Evolutionary conservation across 1,140 invertebrate species (phyloP).

Genomic region (Linepithema humile): DNA sequence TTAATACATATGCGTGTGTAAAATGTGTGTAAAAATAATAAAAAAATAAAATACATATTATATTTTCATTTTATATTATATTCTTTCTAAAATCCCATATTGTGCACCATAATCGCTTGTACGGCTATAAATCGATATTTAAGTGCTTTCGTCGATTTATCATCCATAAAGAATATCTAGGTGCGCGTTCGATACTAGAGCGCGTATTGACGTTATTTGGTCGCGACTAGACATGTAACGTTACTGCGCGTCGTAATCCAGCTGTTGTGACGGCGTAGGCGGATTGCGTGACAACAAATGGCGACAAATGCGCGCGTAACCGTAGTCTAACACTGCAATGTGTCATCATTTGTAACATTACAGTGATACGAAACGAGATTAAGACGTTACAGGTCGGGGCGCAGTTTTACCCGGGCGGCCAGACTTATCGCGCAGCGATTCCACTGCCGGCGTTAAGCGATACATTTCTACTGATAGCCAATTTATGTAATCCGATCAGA

Average conservation of each 20-base stretch:
- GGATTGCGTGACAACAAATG: neutral
- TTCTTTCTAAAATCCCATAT: too few species aligned
- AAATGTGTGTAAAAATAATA: too few species aligned
- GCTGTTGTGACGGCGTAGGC: neutral
- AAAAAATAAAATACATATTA: too few species aligned
- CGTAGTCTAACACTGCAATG: neutral
- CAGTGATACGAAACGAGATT: neutral
- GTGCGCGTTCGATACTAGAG: neutral
- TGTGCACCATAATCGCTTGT: too few species aligned
- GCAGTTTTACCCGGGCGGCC: neutral
- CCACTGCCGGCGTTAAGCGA: neutral
- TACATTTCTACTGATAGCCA: neutral
- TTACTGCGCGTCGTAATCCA: neutral
- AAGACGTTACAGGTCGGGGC: neutral
- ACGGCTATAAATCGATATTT: constrained; percentile 4
- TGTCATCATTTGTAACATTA: constrained; percentile 19
- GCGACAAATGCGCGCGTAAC: neutral
- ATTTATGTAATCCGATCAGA: neutral
- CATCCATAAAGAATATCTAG: neutral
- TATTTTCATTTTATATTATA: too few species aligned
- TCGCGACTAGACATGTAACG: neutral
- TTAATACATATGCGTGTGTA: too few species aligned
- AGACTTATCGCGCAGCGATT: neutral
- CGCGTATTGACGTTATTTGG: constrained; percentile 4
- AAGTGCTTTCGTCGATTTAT: neutral